phyloP scores from a whole-genome alignment of 1,140 invertebrate species.

The Sinonovacula constricta region DNA sequence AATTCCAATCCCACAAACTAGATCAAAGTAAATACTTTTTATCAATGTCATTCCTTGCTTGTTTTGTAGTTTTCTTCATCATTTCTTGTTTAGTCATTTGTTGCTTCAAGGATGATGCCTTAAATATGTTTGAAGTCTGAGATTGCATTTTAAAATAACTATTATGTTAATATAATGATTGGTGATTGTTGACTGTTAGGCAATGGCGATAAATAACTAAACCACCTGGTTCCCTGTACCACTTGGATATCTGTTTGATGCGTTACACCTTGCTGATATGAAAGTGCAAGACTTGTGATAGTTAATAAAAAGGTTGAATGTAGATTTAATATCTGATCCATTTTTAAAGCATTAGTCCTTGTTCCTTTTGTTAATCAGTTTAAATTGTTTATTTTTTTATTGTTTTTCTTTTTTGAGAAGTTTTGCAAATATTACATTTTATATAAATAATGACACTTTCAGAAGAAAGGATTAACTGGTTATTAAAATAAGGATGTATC shows the following conservation, averaged over 20 bases:
- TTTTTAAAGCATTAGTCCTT: background rate
- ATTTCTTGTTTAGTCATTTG: background rate
- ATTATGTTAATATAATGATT: background rate
- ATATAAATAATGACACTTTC: background rate
- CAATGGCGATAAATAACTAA: too few relatives aligned
- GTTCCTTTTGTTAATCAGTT: background rate
- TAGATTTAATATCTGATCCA: background rate
- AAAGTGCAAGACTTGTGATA: background rate
- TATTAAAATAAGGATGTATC: background rate
- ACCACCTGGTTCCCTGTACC: too few relatives aligned
- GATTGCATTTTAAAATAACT: background rate
- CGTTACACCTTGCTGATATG: background rate
- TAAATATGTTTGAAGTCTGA: background rate
- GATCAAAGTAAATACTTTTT: too few relatives aligned
- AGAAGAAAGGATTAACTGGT: background rate
- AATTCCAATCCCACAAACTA: too few relatives aligned
- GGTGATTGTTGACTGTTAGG: too few relatives aligned
- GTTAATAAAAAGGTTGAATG: background rate
- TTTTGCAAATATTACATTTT: too few relatives aligned
- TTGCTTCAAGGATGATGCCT: background rate
- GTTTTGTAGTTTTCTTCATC: background rate
- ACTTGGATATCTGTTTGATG: too few relatives aligned
- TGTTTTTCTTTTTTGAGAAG: background rate
- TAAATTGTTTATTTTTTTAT: background rate
- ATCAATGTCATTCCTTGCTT: too few relatives aligned